These are phyloP conservation scores for Cerceris ruficornis DNA, from an alignment of 2,888 invertebrate species.

Conservation along the genomic window DNA sequence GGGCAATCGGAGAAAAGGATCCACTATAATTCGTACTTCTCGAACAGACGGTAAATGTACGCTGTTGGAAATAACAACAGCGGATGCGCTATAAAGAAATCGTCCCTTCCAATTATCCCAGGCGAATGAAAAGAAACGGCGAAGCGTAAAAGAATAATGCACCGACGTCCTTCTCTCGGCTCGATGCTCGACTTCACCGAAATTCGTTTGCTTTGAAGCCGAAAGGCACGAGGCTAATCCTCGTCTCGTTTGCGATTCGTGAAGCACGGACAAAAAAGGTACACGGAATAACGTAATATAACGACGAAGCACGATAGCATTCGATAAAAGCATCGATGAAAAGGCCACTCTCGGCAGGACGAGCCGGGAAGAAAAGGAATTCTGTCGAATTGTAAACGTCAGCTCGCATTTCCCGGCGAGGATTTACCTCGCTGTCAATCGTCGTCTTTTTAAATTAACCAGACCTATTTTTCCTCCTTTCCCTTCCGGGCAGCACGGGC, in stretches of 20 bases:
- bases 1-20: background rate
- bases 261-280: conserved; percentile 26
- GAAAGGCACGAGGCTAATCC: background rate
- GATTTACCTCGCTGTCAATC: conserved; percentile 20
- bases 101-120: too few species aligned
- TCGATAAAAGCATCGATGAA: conserved; percentile 42
- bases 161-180: too few species aligned
- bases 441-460: conserved; percentile 50
- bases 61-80: background rate
- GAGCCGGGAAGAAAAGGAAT: conserved; percentile 27
- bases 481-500: background rate
- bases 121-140: background rate
- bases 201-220: background rate
- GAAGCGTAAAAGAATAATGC: too few species aligned
- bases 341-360: conserved; percentile 27
- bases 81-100: background rate
- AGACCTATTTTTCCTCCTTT: conserved; percentile 17
- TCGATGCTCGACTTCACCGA: background rate
- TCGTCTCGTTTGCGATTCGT: conserved; percentile 16
- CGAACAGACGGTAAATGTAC: background rate
- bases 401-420: conserved; percentile 45
- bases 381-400: conserved; percentile 45
- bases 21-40: background rate
- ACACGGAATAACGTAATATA: conserved; percentile 33
- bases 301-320: conserved; percentile 33